Percentiles rank a stretch among this genome's conserved stretches.
Evolutionary conservation across 37 sponge, comb jelly and placozoan species (phyloP).

Genomic region (Axinella damicornis): DNA sequence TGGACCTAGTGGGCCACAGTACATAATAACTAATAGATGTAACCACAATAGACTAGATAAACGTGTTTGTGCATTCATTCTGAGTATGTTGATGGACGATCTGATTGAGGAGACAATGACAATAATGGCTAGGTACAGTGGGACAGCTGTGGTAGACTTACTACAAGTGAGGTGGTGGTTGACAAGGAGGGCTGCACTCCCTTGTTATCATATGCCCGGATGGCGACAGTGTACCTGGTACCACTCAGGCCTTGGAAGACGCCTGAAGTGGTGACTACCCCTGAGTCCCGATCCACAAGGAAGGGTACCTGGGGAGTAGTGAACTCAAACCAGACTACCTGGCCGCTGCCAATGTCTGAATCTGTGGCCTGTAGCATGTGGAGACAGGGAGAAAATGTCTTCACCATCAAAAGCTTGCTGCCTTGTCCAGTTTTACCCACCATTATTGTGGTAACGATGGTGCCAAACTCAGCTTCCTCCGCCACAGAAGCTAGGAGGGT

Average conservation of each 20-base stretch:
- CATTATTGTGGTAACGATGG: conserved; percentile 20
- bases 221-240: neutral
- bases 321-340: conserved; percentile 33
- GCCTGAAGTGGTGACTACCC: conserved; percentile 46
- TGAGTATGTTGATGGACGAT: no score
- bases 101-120: no score
- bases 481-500: conserved; percentile 26
- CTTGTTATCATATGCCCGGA: conserved; percentile 52
- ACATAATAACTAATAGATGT: no score
- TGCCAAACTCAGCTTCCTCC: conserved; percentile 41
- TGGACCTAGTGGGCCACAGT: conserved; percentile 5
- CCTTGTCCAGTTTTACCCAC: conserved; percentile 1
- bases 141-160: no score
- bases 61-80: no score
- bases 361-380: conserved; percentile 41
- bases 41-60: no score
- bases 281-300: conserved; percentile 49
- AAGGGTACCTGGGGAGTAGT: conserved; percentile 6
- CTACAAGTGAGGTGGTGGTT: neutral
- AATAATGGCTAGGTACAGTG: no score
- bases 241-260: conserved; percentile 39
- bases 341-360: conserved; percentile 28
- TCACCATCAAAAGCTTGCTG: no score
- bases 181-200: conserved; percentile 32
- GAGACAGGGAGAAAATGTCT: no score